Base-by-base conservation (phyloP, 37 sponge, comb jelly and placozoan species). In the Halisarca cf. caerulea region DNA sequence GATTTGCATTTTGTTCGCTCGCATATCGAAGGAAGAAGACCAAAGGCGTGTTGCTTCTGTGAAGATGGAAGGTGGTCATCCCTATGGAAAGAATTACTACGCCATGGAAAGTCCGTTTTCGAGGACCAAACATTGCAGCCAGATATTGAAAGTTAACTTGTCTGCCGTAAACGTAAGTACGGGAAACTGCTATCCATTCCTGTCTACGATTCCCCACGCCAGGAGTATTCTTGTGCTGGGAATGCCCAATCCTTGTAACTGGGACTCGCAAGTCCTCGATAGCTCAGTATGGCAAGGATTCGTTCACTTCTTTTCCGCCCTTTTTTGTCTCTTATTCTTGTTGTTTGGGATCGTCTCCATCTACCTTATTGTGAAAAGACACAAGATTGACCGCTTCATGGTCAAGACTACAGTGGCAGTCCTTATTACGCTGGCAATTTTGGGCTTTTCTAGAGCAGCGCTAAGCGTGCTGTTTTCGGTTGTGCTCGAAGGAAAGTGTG, bases 361-460 rank as follows among this genome's bases (percentile, higher is more conserved):
- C 28, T 25, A 81, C 17, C 54, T 89, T 32, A 5, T 89, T 25
- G 42, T 84, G 25, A 80, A 80, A 79, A 83, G 69, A 34, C 59
- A 85, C 40, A 39, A 79, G 23, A 24, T 81, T 11, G 77, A 74
- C 6, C 59, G 89, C 11, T 58, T 89, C 4, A 35, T 43, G 38
- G 25, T 84, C 25, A 84, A 84, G 40, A 89, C 89, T 3, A 84
- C 84, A 69, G 35, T 89, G 28, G 85, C 64, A 38, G 54, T 89
- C 51, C 80, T 80, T 66, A 43, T 41, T 7, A 58, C 61, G 21
- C 51, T 85, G 39, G 85, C 85, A 25, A 41, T 89, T 5, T 41
- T 89, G 2, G 89, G 89, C 21, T 80, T 85, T 85, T 84, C 71
- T n/a, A 35, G 82, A 35, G 61, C 82, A 8, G 38, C 80, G 20